phyloP scores from a whole-genome alignment of 2,113 vertebrate genomes.

The Eonycteris spelaea region DNA sequence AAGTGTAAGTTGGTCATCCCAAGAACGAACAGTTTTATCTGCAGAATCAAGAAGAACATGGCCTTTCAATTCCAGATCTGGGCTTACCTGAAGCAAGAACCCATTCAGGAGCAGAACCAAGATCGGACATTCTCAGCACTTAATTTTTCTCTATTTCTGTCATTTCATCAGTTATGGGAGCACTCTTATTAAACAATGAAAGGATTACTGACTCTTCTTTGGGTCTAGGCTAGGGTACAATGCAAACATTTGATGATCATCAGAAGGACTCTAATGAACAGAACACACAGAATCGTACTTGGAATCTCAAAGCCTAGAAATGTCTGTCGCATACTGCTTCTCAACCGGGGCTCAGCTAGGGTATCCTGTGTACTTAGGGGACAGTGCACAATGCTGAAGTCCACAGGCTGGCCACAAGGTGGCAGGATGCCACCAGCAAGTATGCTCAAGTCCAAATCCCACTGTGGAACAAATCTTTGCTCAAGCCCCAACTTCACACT shows the following conservation, averaged over 20 bases:
- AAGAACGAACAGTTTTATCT: not conserved
- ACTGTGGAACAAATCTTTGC: fast-evolving
- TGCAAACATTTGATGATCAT: not conserved
- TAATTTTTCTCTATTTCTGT: not conserved
- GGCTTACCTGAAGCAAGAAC: not conserved
- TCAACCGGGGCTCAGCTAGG: not conserved
- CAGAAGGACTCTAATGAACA: not conserved
- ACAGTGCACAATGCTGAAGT: not conserved
- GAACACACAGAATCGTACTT: not conserved
- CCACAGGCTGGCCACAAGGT: constrained; percentile 73
- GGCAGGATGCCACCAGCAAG: constrained; percentile 76
- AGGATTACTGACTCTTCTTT: not conserved
- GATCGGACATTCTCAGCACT: not conserved
- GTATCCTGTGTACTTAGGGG: not conserved
- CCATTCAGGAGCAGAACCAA: not conserved
- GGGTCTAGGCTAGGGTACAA: too few relatives aligned
- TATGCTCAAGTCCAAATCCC: fast-evolving
- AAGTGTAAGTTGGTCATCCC: not conserved
- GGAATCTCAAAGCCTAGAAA: not conserved
- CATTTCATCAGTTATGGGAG: not conserved
- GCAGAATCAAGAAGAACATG: not conserved
- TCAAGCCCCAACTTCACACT: fast-evolving
- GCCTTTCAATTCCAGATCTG: not conserved
- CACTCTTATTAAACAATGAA: not conserved
- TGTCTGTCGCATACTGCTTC: not conserved